A percentile compares a stretch with the other conserved stretches of the same genome.
Conservation (phyloP, 2,797 vertebrate genomes). For the Sus cebifrons region DNA sequence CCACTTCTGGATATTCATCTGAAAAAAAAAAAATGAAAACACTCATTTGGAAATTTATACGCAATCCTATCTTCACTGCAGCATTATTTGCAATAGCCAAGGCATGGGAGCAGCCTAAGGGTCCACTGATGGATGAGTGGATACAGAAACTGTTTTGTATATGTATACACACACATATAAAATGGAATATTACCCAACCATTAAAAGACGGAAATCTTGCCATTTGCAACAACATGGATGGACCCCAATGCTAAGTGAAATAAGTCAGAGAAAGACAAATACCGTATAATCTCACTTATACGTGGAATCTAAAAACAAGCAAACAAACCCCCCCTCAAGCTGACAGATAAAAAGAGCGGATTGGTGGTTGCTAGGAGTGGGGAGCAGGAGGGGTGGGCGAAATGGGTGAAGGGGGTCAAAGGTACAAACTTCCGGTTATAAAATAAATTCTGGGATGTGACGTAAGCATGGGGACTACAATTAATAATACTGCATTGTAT, state of each 20-base stretch:
- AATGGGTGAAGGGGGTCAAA: background rate
- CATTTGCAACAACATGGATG: background rate
- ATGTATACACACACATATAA: too few relatives aligned
- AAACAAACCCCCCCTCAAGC: background rate
- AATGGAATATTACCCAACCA: background rate
- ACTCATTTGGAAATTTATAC: background rate
- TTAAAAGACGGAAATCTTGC: background rate
- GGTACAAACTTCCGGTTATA: background rate
- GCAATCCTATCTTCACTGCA: background rate
- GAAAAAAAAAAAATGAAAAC: background rate
- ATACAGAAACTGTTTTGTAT: background rate
- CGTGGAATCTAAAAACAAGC: background rate
- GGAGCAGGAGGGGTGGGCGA: background rate
- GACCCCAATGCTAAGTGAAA: background rate
- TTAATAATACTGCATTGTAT: background rate
- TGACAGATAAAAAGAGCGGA: background rate
- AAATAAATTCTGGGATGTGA: background rate
- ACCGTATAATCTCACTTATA: background rate
- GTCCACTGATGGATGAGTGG: background rate
- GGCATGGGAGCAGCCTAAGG: background rate
- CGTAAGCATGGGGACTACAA: background rate
- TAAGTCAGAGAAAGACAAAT: background rate
- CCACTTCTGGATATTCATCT: background rate
- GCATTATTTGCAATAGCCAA: background rate
- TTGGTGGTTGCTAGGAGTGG: background rate